Percentiles rank a stretch among this genome's conserved stretches.
Evolutionary conservation across 1,140 invertebrate genomes (phyloP).

Genomic region (Thaumetopoea pityocampa): DNA sequence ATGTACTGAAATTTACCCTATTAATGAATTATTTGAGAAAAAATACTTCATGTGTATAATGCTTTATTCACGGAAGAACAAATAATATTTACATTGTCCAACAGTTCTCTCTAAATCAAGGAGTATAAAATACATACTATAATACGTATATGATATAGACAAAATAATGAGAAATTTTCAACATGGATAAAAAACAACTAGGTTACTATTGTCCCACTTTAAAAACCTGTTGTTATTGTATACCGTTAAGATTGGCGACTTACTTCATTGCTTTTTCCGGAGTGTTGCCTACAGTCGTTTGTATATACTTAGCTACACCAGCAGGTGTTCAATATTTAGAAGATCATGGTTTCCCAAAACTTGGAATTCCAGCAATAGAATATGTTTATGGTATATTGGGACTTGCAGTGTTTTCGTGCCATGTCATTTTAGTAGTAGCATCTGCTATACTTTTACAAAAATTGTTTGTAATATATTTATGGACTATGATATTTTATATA

Average conservation of each 20-base stretch:
- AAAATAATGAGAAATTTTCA: not conserved
- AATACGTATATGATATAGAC: no score
- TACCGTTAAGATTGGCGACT: slow-evolving; percentile 13
- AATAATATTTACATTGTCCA: no score
- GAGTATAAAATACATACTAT: no score
- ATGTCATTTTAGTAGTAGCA: slow-evolving; percentile 16
- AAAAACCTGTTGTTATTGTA: slow-evolving; percentile 13
- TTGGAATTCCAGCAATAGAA: not conserved
- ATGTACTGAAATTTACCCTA: no score
- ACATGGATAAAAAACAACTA: not conserved
- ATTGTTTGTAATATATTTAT: slow-evolving; percentile 15
- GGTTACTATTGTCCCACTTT: slow-evolving; percentile 14
- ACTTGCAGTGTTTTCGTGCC: slow-evolving; percentile 9
- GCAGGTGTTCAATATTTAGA: not conserved
- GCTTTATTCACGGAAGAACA: no score
- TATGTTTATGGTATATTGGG: slow-evolving; percentile 8
- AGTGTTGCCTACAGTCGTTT: slow-evolving; percentile 15
- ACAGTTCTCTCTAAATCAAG: no score
- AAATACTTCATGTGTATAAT: no score
- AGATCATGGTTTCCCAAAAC: not conserved
- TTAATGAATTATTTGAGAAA: no score
- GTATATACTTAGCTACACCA: slow-evolving; percentile 4
- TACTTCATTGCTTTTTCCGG: slow-evolving; percentile 16
- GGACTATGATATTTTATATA: slow-evolving; percentile 17
- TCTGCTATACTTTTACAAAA: slow-evolving; percentile 6